Conservation (phyloP, 1,140 invertebrate genomes). For the Semibalanus balanoides region DNA sequence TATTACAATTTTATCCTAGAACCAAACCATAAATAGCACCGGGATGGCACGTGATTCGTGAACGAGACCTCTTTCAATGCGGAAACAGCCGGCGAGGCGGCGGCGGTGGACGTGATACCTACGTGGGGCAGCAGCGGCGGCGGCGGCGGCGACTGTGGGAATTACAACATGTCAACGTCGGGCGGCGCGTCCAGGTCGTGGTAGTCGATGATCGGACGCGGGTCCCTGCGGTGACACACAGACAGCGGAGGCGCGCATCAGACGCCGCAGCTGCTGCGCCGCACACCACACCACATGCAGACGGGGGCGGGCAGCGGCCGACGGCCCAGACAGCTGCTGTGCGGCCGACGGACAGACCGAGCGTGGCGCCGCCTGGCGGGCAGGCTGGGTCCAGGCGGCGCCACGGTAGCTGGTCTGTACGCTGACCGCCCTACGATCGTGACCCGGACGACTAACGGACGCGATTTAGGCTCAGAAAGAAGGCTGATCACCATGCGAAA, state of each 20-base stretch:
- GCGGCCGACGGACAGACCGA: background rate
- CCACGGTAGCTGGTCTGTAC: too few relatives aligned
- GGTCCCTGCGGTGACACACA: slow-evolving; percentile 26
- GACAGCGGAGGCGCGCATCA: background rate
- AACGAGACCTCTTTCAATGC: background rate
- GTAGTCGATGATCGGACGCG: slow-evolving; percentile 58
- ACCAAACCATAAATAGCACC: background rate
- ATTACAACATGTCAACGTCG: slow-evolving; percentile 51
- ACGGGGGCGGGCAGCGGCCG: background rate
- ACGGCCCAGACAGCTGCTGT: background rate
- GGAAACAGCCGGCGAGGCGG: background rate
- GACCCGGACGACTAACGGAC: too few relatives aligned
- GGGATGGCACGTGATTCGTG: background rate
- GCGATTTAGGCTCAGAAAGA: too few relatives aligned
- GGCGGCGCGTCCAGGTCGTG: slow-evolving; percentile 65
- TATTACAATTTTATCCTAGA: background rate
- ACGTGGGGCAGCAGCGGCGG: too few relatives aligned
- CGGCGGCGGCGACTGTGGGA: background rate
- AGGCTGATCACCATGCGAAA: too few relatives aligned
- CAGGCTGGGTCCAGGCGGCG: background rate
- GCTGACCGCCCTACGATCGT: too few relatives aligned
- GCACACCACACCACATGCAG: background rate
- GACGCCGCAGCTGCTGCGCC: too few relatives aligned
- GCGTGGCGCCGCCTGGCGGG: background rate
- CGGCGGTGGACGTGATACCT: background rate